Base-by-base conservation (phyloP, 1,140 invertebrate species). In the Drosophila hydei region DNA sequence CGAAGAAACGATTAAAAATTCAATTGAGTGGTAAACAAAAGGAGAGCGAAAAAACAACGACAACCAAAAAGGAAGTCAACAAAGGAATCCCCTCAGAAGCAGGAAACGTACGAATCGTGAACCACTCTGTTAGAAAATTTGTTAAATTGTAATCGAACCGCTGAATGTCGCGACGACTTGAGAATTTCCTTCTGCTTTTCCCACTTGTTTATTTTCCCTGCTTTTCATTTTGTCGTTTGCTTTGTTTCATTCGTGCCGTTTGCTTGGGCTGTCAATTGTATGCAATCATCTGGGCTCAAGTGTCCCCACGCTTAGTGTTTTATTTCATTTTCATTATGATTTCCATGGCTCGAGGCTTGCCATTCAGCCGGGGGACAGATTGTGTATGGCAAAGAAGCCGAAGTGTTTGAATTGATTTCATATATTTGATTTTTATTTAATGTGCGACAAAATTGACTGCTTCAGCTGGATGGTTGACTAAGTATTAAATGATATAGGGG, bases 1-100 rank as follows among this genome's bases (percentile, higher is more conserved):
- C 33, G 61, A 61, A 70, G 65, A 79, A 87, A 73, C 83, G 83
- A 87, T 87, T 87, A 87, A 87, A 88, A 88, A 78, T 72, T 71
- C 68, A 76, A 79, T 79, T 88, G 72, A 64, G 75, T 69, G 59
- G 45, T 56, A 71, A 79, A 64, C 23, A 65, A 75, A 69, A 60
- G 7, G n/a, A n/a, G n/a, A n/a, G n/a, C n/a, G n/a, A n/a, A 60
- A 8, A 11, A 14, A 38, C 23, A 30, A 45, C 47, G 62, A 75
- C 43, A 25, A 42, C 0, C n/a, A 14, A 2, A 30, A 40, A 16
- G 16, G 14, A 16, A 48, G 3, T 8, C 8, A 21, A 43, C 1
- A 8, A n/a, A 33, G 12, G 12, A 6, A 25, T 16, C 30, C 43
- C 19, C 5, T 18, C 30, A 30, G 30, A 30, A 8, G 4, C 27